Base-by-base conservation (phyloP, 2,888 invertebrate species). In the Andrena bucephala region DNA sequence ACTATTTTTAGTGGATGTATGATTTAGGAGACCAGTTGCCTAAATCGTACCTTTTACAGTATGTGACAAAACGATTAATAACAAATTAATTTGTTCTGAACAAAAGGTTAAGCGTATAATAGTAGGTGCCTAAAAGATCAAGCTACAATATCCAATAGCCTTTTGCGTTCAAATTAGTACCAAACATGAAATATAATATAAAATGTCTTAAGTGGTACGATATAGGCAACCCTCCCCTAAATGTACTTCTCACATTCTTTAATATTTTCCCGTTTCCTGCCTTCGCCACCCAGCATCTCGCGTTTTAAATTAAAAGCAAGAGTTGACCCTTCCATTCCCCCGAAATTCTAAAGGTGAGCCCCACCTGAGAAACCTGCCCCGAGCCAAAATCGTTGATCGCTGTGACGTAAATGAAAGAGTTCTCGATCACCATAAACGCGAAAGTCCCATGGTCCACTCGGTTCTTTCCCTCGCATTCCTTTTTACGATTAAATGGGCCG, bases 401-500 rank as follows among this genome's bases (percentile, higher is more conserved):
- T 8, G 31, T 10, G 16, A 24, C 42, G 31, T 27, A 36, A 68
- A 54, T 71, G 54, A 66, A 71, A 68, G 27, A 33, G 27, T n/a
- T n/a, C 50, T 52, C 54, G 54, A 52, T 63, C 65, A 42, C 36
- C 57, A 42, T 74, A 74, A 78, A 50, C 52, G 24, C 29, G 42
- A 63, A 60, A 70, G 57, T 42, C 48, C 73, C 72, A n/a, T 72
- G 57, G 74, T 42, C 67, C 65, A 31, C 71, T 36, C 54, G 31
- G 33, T 54, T 48, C 27, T 52, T 73, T 33, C 27, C 5, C 57
- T 60, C 8, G 68, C 33, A 31, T 65, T 76, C 54, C 68, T 85
- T 78, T 77, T 77, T 77, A 63, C 78, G 77, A 81, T 86, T 86
- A 86, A 86, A 85, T 76, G 86, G 85, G 85, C 78, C 81, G 81